These are phyloP conservation scores for Hydractinia symbiolongicarpus DNA, from an alignment of 30 jellyfish, hydroid and myxozoan genomes.

Conservation along the genomic window DNA sequence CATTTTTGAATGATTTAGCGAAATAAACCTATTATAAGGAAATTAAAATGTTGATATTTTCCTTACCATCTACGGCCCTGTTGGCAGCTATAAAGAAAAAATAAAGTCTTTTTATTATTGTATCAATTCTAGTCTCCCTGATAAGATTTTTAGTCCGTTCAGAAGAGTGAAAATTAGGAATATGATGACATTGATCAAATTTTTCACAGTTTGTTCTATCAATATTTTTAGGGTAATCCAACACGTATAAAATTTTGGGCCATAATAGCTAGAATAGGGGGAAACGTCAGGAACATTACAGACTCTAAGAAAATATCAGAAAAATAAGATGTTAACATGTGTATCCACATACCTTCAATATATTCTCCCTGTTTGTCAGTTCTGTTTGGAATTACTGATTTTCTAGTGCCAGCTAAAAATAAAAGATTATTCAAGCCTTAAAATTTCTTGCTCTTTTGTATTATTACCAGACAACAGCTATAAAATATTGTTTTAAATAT, in stretches of 20 bases:
- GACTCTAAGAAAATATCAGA: background rate
- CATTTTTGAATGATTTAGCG: background rate
- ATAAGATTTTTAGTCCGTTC: too few species aligned
- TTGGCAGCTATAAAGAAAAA: conserved; percentile 12
- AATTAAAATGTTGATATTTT: background rate
- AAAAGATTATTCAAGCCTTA: background rate
- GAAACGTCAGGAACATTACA: background rate
- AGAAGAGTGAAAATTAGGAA: too few species aligned
- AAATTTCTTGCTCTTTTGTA: background rate
- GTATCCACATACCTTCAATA: conserved; percentile 1
- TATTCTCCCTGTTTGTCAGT: conserved; percentile 20
- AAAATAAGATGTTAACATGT: background rate
- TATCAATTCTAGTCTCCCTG: background rate
- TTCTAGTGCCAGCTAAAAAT: conserved; percentile 9
- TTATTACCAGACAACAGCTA: too few species aligned
- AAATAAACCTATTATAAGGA: background rate
- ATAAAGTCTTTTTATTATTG: background rate
- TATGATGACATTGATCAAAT: too few species aligned
- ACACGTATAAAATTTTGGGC: too few species aligned
- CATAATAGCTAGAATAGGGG: too few species aligned
- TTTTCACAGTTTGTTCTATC: too few species aligned
- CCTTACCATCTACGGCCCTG: conserved; percentile 27
- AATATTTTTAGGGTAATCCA: too few species aligned
- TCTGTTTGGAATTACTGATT: conserved; percentile 17
- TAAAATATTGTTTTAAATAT: too few species aligned